Conservation (phyloP, 2,888 invertebrate species). For the Lasioglossum vierecki region DNA sequence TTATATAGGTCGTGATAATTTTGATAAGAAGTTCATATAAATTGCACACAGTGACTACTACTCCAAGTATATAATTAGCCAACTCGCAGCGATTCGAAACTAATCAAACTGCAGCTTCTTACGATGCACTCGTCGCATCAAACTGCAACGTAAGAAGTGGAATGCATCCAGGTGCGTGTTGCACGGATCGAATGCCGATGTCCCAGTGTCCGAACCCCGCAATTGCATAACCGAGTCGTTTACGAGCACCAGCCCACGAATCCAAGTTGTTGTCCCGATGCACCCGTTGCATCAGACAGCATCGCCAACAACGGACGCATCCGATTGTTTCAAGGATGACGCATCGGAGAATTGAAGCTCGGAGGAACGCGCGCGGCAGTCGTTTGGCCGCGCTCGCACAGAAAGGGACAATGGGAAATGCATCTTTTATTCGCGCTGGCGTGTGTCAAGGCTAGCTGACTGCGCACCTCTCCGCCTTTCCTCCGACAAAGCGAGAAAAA, state of each 20-base stretch:
- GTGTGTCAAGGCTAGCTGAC: conserved; percentile 46
- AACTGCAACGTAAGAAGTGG: neutral
- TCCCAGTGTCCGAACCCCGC: neutral
- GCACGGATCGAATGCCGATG: neutral
- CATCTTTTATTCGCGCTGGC: conserved; percentile 52
- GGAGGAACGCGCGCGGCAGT: conserved; percentile 29
- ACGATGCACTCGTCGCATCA: neutral
- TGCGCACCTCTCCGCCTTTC: neutral
- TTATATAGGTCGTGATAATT: neutral
- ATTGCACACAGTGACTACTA: neutral
- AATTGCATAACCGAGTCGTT: neutral
- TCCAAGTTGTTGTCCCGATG: neutral
- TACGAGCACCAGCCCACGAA: neutral
- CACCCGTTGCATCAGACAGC: neutral
- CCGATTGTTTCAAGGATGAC: conserved; percentile 49
- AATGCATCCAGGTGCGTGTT: neutral
- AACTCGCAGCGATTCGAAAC: neutral
- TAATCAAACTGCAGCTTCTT: neutral
- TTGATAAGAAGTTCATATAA: neutral
- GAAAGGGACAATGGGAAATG: conserved; percentile 43
- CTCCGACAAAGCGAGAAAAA: conserved; percentile 31
- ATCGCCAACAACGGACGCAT: neutral
- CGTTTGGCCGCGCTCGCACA: neutral
- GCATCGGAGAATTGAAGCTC: conserved; percentile 6
- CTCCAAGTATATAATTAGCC: neutral